These are phyloP conservation scores for Falco berigora DNA, from an alignment of 2,797 vertebrate genomes.

Conservation along the genomic window DNA sequence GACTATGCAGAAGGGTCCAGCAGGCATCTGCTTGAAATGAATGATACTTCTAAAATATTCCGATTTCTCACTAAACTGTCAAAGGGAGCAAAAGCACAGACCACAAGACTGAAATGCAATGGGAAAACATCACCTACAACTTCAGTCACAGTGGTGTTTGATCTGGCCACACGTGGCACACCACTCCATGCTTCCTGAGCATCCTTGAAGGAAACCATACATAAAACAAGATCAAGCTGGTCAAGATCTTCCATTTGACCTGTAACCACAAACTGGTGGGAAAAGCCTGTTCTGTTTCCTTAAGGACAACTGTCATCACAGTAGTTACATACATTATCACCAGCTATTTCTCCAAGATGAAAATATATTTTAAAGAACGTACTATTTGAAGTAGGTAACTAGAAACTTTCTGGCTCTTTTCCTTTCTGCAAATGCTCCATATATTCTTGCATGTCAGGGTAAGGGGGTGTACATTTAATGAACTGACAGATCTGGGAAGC, in stretches of 20 bases:
- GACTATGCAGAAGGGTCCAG: background rate
- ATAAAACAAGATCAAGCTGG: background rate
- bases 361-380: accelerated
- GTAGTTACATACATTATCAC: accelerated
- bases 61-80: background rate
- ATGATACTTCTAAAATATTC: background rate
- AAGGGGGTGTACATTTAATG: accelerated
- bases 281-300: background rate
- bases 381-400: background rate
- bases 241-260: background rate
- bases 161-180: background rate
- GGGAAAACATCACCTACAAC: background rate
- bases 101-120: background rate
- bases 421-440: background rate
- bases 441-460: background rate
- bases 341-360: background rate
- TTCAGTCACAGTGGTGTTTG: background rate
- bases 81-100: background rate
- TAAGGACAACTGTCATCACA: background rate
- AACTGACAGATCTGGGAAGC: background rate
- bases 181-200: background rate
- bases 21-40: background rate
- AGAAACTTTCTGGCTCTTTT: background rate
- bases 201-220: background rate
- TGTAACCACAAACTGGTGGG: background rate